Conservation (phyloP, 2,888 invertebrate species). For the Dastarcus helophoroides region DNA sequence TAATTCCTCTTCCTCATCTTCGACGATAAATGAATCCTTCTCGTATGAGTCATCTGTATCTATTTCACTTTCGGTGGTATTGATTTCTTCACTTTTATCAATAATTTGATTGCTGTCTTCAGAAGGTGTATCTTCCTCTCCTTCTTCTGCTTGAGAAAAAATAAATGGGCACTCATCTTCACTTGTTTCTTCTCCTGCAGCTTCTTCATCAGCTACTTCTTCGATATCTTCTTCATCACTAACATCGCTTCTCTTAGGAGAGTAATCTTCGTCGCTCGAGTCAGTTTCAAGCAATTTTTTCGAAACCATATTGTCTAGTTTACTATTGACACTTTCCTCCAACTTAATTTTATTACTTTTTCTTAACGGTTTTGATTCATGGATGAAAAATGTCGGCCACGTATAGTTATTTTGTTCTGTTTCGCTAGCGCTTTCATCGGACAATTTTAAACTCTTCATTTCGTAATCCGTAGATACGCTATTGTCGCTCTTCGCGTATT, state of each 20-base stretch:
- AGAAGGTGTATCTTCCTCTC: conserved; percentile 32
- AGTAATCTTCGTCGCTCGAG: too few relatives aligned
- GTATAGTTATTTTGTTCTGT: too few relatives aligned
- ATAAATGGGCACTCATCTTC: conserved; percentile 14
- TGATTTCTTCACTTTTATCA: conserved; percentile 32
- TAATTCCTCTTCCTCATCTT: conserved; percentile 24
- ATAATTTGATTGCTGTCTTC: conserved; percentile 32
- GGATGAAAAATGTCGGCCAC: too few relatives aligned
- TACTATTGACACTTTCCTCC: too few relatives aligned
- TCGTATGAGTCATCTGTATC: conserved; percentile 22
- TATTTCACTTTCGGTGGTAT: conserved; percentile 22
- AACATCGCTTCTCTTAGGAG: conserved; percentile 9
- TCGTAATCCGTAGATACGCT: too few relatives aligned
- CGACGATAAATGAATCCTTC: conserved; percentile 27
- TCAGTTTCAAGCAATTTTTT: too few relatives aligned
- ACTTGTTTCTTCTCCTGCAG: conserved; percentile 8
- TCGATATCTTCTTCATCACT: conserved; percentile 13
- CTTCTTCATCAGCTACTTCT: conserved; percentile 9
- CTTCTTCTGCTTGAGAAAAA: conserved; percentile 33
- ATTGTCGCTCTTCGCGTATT: too few relatives aligned
- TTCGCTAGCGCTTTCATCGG: too few relatives aligned
- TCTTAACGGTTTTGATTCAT: too few relatives aligned
- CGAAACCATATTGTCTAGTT: too few relatives aligned
- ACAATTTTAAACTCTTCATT: too few relatives aligned
- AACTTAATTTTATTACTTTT: too few relatives aligned